Evolutionary conservation across 2,888 invertebrate genomes (phyloP).

Genomic region (Apantesis nais): DNA sequence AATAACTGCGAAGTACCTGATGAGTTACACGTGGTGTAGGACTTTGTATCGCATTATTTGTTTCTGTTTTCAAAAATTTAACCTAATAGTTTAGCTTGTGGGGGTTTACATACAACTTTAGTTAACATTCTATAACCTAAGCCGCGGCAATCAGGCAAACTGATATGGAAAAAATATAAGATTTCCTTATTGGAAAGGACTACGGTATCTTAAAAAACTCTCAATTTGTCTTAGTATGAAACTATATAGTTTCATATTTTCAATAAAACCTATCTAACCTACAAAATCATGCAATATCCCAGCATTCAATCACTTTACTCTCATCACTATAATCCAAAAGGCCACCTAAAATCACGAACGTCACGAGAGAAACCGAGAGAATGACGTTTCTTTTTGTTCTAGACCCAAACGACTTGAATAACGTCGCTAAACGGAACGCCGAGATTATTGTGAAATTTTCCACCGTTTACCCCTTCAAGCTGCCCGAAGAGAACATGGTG

Average conservation of each 20-base stretch:
- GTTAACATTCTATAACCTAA: neutral
- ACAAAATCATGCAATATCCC: neutral
- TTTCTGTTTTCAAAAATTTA: neutral
- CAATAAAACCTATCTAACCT: neutral
- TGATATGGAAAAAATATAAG: neutral
- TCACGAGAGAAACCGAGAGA: conserved; percentile 39
- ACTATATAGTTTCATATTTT: neutral
- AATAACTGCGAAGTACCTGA: no score
- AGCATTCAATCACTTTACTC: neutral
- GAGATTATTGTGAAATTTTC: conserved; percentile 76
- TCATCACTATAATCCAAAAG: neutral
- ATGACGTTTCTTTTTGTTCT: conserved; percentile 84
- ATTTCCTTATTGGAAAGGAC: no score
- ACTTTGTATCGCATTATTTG: no score
- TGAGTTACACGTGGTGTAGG: no score
- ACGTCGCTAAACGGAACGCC: conserved; percentile 78
- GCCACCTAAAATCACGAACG: conserved; percentile 19
- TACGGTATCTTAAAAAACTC: neutral
- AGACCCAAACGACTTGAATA: conserved; percentile 71
- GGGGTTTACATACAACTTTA: neutral
- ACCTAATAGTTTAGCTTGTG: neutral
- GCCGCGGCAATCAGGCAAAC: neutral
- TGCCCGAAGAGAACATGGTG: conserved; percentile 73
- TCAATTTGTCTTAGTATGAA: neutral
- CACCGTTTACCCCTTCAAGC: conserved; percentile 79